Base-by-base conservation (phyloP, 2,888 invertebrate genomes). In the Listrodromus nycthemerus region DNA sequence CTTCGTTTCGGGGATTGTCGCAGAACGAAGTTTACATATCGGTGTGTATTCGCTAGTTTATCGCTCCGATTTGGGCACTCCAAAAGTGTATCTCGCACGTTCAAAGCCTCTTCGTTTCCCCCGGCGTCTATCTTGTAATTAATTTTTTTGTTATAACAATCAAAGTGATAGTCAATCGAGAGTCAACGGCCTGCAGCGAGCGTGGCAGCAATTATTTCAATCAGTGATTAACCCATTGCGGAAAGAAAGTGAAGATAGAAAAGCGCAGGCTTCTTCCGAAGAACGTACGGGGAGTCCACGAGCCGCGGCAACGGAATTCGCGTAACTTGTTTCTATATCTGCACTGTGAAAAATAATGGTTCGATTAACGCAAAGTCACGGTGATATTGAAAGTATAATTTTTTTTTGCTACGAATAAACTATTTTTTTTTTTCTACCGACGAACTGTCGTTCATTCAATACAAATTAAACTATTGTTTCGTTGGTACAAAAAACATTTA, bases 151-250 rank as follows among this genome's bases (percentile, higher is more conserved):
- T 37, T 8, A 8, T 33, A 33, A 37, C 37, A 37, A 55, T 19
- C 7, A 24, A 70, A 70, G 70, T 70, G 70, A 70, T n/a, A 55
- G 70, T 70, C 55, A 69, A 27, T 69, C 69, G 69, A n/a, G 70
- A 45, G 73, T 63, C 73, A 63, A 74, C 63, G 73, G 13, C 63
- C 58, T 48, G 45, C 13, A 21, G 2, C 48, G 61, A 19, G n/a
- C 58, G 73, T 21, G 19, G 65, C 19, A 48, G 74, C 65, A 65
- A 75, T 75, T 75, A 75, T 75, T 63, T 65, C n/a, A 50, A 65
- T 75, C 74, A 65, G 74, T 65, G 65, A 75, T 37, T 37, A 50
- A 65, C 33, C 24, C 65, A 48, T 75, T 24, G 50, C 65, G 74
- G 33, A 75, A 63, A 65, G 74, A 75, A 75, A 75, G 74, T 65